Conservation (phyloP, 2,113 vertebrate species). For the Sylvia atricapilla region DNA sequence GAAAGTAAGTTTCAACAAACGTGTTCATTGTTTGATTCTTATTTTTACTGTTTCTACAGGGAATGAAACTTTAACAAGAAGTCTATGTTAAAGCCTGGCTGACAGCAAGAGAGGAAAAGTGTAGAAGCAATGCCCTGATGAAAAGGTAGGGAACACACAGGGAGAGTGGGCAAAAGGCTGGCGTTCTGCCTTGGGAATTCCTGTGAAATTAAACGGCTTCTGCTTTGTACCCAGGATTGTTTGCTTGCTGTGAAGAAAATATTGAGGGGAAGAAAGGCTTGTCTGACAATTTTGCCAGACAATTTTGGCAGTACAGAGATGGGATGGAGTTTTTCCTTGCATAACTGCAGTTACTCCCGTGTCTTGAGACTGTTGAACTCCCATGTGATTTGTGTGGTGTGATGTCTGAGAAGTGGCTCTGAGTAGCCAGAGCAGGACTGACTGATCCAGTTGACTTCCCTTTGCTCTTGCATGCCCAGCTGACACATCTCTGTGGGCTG, state of each 20-base stretch:
- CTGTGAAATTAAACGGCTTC: neutral
- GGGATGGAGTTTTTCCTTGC: neutral
- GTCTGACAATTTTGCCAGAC: neutral
- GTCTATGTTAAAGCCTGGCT: neutral
- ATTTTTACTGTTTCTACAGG: constrained; percentile 37
- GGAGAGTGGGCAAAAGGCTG: neutral
- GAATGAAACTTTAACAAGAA: constrained; percentile 53
- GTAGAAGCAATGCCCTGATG: constrained; percentile 57
- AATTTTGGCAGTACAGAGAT: neutral
- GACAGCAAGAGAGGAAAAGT: neutral
- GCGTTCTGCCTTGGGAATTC: neutral
- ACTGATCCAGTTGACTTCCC: neutral
- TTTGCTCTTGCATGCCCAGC: neutral
- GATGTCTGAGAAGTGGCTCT: neutral
- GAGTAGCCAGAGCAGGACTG: neutral
- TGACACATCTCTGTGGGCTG: neutral
- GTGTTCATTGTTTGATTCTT: neutral
- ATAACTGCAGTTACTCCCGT: neutral
- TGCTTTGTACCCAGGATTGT: neutral
- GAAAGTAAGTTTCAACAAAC: neutral
- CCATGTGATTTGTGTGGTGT: neutral
- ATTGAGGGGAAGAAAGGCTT: neutral
- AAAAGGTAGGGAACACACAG: constrained; percentile 19
- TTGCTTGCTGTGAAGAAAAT: neutral
- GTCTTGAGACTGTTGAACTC: neutral